Conservation (phyloP, 2,797 vertebrate genomes). For the Caiman crocodilus region DNA sequence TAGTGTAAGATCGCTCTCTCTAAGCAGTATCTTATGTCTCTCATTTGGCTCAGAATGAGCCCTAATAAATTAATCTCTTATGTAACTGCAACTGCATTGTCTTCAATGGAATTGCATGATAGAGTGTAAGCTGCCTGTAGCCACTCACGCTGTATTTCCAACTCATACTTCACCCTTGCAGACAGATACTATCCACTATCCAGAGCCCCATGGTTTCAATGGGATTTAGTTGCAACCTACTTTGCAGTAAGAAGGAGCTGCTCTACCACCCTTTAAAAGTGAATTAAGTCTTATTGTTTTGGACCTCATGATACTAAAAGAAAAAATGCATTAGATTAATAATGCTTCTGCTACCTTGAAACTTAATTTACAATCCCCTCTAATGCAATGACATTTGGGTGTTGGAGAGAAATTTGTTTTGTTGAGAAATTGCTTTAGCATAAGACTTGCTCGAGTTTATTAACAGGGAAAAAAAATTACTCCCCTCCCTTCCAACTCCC, state of each 20-base stretch:
- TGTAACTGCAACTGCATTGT: neutral
- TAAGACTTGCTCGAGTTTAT: slow-evolving; percentile 70
- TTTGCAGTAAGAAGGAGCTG: neutral
- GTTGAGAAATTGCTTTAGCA: slow-evolving; percentile 75
- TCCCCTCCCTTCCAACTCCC: slow-evolving; percentile 31
- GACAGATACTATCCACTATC: neutral
- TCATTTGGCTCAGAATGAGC: neutral
- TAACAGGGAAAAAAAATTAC: slow-evolving; percentile 55
- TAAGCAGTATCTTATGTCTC: neutral
- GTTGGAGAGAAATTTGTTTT: slow-evolving; percentile 76
- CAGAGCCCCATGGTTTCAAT: neutral
- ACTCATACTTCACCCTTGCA: neutral
- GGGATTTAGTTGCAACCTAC: neutral
- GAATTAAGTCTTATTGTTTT: slow-evolving; percentile 59
- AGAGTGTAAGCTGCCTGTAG: neutral
- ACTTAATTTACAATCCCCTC: slow-evolving; percentile 75
- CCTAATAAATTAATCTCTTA: neutral
- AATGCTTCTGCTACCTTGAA: slow-evolving; percentile 71
- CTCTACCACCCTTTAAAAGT: slow-evolving; percentile 12
- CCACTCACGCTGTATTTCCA: neutral
- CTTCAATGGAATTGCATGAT: neutral
- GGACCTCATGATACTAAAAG: slow-evolving; percentile 69
- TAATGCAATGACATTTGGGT: slow-evolving; percentile 71
- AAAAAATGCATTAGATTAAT: slow-evolving; percentile 64
- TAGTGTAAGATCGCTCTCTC: neutral